Evolutionary conservation across 2,113 vertebrate species (phyloP).

Genomic region (Dasyurus viverrinus): DNA sequence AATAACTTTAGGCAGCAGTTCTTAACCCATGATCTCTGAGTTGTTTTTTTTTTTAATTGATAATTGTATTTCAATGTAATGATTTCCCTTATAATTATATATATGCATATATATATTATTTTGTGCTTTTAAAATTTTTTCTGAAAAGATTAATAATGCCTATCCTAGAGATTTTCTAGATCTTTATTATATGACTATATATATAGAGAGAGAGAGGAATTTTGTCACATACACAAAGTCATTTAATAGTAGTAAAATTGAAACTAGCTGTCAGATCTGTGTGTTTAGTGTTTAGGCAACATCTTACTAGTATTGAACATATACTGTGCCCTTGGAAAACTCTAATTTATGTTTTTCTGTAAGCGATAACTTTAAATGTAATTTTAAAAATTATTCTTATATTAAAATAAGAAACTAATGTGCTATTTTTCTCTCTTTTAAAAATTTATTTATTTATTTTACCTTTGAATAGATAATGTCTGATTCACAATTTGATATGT

Average conservation of each 20-base stretch:
- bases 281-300: background rate
- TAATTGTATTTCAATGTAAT: background rate
- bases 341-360: background rate
- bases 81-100: background rate
- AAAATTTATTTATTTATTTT: background rate
- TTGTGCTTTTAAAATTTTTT: background rate
- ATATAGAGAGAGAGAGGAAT: too few relatives aligned
- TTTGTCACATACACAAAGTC: background rate
- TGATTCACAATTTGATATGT: background rate
- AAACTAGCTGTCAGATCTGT: background rate
- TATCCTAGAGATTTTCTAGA: background rate
- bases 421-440: background rate
- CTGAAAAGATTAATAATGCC: background rate
- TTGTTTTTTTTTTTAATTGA: background rate
- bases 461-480: background rate
- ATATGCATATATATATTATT: background rate
- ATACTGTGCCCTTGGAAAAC: background rate
- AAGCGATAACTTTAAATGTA: background rate
- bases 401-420: background rate
- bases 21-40: background rate
- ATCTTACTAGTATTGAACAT: background rate
- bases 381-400: background rate
- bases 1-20: background rate
- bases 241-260: background rate
- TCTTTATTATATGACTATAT: background rate